Conservation (phyloP, 2,888 invertebrate species). For the Pammene fasciana region DNA sequence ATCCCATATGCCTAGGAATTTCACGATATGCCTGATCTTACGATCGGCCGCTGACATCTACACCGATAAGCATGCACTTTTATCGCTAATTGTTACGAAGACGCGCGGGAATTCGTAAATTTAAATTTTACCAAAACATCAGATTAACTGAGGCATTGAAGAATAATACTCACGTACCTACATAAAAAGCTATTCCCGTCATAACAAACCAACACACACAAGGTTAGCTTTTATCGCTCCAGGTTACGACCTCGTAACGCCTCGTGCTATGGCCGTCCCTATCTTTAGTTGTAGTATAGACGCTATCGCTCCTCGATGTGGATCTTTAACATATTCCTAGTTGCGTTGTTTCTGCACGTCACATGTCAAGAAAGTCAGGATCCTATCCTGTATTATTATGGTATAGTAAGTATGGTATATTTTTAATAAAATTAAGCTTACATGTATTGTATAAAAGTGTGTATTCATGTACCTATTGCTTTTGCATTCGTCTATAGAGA, state of each 20-base stretch:
- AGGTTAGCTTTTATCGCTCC: conserved; percentile 69
- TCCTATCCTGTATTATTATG: conserved; percentile 71
- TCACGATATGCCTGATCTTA: too few species aligned
- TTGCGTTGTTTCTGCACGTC: conserved; percentile 48
- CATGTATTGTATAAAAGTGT: not conserved
- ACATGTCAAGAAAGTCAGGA: conserved; percentile 57
- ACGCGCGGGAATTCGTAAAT: not conserved
- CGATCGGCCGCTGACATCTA: too few species aligned
- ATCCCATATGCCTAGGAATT: too few species aligned
- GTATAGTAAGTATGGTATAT: conserved; percentile 64
- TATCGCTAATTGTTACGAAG: not conserved
- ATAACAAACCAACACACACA: conserved; percentile 39
- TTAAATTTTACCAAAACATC: not conserved
- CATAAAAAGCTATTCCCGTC: conserved; percentile 8
- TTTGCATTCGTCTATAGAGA: too few species aligned
- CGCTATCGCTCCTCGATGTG: conserved; percentile 53
- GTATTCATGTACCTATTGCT: too few species aligned
- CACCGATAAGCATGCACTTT: too few species aligned
- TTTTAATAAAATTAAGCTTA: too few species aligned
- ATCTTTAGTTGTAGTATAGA: conserved; percentile 12
- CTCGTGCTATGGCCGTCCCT: not conserved
- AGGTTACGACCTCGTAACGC: conserved; percentile 51
- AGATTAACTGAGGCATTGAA: not conserved
- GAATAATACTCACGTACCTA: not conserved
- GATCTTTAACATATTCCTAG: conserved; percentile 53